phyloP scores from a whole-genome alignment of 2,113 vertebrate species.

The Tetrax tetrax region DNA sequence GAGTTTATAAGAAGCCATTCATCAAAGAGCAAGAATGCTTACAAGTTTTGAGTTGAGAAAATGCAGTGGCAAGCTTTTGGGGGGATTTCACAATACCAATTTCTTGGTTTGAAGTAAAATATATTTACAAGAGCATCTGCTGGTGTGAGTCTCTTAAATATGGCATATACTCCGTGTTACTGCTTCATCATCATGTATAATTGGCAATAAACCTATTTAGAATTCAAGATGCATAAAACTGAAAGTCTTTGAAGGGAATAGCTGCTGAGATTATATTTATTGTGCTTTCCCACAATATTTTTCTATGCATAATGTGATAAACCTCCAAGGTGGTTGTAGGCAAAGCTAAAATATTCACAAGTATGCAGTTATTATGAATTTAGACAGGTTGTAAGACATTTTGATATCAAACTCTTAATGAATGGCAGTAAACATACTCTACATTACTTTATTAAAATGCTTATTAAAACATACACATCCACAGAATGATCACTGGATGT shows the following conservation, averaged over 20 bases:
- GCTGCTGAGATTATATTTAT: slow-evolving; percentile 72
- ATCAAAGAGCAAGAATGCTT: slow-evolving; percentile 48
- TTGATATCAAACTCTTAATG: slow-evolving; percentile 66
- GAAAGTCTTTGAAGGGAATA: slow-evolving; percentile 71
- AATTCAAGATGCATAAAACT: slow-evolving; percentile 71
- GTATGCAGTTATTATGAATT: slow-evolving; percentile 66
- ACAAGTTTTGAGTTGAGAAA: slow-evolving; percentile 42
- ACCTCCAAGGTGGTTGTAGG: slow-evolving; percentile 70
- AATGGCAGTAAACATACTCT: slow-evolving; percentile 66
- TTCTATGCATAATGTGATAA: slow-evolving; percentile 72
- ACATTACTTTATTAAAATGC: slow-evolving; percentile 67
- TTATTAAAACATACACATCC: slow-evolving; percentile 63
- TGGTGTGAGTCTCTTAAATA: slow-evolving; percentile 61
- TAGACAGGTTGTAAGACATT: slow-evolving; percentile 73
- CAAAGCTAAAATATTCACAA: slow-evolving; percentile 70
- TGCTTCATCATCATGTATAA: slow-evolving; percentile 71
- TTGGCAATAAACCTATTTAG: slow-evolving; percentile 72
- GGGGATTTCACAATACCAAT: slow-evolving; percentile 54
- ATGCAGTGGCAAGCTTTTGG: slow-evolving; percentile 34
- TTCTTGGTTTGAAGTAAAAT: slow-evolving; percentile 66
- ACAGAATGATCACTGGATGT: slow-evolving; percentile 55
- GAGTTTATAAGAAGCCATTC: slow-evolving; percentile 1
- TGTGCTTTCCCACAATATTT: slow-evolving; percentile 68
- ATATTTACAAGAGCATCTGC: slow-evolving; percentile 63
- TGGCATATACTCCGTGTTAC: slow-evolving; percentile 33